Conservation (phyloP, 2,113 vertebrate genomes). For the Pitta sordida region DNA sequence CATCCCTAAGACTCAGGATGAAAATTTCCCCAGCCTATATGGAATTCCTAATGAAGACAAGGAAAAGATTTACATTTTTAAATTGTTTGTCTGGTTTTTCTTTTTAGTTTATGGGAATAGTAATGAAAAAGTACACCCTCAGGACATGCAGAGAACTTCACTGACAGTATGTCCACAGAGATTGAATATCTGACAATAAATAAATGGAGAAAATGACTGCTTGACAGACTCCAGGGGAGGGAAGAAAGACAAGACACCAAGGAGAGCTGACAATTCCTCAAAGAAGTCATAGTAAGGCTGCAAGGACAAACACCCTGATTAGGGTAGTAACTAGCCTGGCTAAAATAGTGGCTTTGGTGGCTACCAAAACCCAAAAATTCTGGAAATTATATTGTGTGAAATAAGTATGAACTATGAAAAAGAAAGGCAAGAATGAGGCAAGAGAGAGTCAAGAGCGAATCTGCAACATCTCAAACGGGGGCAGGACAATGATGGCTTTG, state of each 20-base stretch:
- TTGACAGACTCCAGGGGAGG: neutral
- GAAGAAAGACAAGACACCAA: neutral
- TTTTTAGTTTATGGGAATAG: neutral
- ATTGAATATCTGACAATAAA: neutral
- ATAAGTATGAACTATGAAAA: neutral
- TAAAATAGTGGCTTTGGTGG: neutral
- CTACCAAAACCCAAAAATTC: neutral
- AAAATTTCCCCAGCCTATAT: neutral
- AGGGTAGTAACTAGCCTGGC: neutral
- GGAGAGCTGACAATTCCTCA: neutral
- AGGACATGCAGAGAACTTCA: neutral
- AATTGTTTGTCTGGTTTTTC: neutral
- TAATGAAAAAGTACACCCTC: neutral
- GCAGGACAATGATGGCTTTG: neutral
- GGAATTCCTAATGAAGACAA: neutral
- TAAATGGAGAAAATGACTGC: neutral
- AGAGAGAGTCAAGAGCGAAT: neutral
- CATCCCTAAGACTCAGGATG: neutral
- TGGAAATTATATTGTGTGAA: neutral
- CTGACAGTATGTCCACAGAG: neutral
- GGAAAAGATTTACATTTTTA: neutral
- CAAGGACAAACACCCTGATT: neutral
- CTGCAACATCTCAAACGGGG: neutral
- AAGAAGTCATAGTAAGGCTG: neutral
- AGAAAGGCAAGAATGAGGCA: neutral